These are phyloP conservation scores for Cephalopachus bancanus DNA, from an alignment of 2,797 vertebrate species.

Conservation along the genomic window DNA sequence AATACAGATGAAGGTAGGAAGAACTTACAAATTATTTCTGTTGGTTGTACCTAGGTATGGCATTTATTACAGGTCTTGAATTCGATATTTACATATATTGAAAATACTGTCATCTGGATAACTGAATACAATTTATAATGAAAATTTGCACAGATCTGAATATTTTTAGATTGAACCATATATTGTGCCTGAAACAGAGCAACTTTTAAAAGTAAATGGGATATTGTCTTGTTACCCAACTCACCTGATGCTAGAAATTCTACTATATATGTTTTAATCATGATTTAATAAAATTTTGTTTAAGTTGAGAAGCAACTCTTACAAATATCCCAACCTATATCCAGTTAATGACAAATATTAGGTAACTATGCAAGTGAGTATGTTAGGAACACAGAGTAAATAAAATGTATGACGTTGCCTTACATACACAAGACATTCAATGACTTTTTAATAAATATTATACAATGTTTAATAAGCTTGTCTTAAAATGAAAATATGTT, in stretches of 20 bases:
- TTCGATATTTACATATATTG: neutral
- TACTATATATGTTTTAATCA: slow-evolving; percentile 33
- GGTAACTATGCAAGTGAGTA: neutral
- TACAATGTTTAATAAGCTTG: slow-evolving; percentile 18
- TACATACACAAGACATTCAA: neutral
- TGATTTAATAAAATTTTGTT: slow-evolving; percentile 39
- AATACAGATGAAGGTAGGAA: slow-evolving; percentile 39
- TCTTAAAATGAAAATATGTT: slow-evolving; percentile 51
- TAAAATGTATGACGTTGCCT: neutral
- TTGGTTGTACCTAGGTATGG: neutral
- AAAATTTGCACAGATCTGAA: slow-evolving; percentile 34
- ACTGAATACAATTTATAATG: slow-evolving; percentile 42
- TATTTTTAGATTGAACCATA: slow-evolving; percentile 46
- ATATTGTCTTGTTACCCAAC: neutral
- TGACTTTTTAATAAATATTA: neutral
- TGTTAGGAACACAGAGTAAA: neutral
- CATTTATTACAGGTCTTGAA: slow-evolving; percentile 19
- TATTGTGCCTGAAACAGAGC: neutral
- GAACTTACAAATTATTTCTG: slow-evolving; percentile 55
- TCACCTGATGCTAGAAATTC: neutral
- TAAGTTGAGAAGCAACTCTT: slow-evolving; percentile 35
- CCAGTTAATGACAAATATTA: neutral
- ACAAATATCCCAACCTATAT: neutral
- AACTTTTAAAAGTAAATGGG: slow-evolving; percentile 49
- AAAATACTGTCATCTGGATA: slow-evolving; percentile 14